Evolutionary conservation across 2,113 vertebrate species (phyloP).

Genomic region (Collichthys lucidus): DNA sequence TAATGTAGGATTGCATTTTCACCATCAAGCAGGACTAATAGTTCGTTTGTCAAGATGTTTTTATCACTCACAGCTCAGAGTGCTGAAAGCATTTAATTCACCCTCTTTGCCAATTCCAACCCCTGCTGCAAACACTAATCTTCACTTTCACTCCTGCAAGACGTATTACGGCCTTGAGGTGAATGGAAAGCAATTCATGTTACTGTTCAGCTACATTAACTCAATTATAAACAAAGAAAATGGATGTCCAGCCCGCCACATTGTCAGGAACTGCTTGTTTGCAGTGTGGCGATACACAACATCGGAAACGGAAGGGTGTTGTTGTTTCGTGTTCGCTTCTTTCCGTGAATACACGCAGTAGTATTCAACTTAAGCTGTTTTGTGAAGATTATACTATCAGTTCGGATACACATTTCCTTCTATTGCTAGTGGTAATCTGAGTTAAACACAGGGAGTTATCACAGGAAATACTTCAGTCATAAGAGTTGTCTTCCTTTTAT

Average conservation of each 20-base stretch:
- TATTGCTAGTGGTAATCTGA: constrained; percentile 1
- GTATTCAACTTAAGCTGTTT: constrained; percentile 5
- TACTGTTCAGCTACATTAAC: constrained; percentile 66
- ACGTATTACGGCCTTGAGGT: constrained; percentile 50
- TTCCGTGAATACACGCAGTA: constrained; percentile 34
- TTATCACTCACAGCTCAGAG: constrained; percentile 36
- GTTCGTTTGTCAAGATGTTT: constrained; percentile 31
- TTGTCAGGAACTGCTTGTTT: constrained; percentile 36
- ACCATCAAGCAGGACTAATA: constrained; percentile 34
- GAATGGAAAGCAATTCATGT: constrained; percentile 60
- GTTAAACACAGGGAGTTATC: constrained; percentile 15
- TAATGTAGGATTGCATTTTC: constrained; percentile 25
- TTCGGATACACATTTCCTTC: constrained; percentile 46
- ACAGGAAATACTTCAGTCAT: constrained; percentile 17
- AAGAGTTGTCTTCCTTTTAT: constrained; percentile 27
- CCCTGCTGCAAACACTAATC: constrained; percentile 43
- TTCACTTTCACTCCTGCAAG: constrained; percentile 54
- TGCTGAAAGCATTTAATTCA: constrained; percentile 44
- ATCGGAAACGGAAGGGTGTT: constrained; percentile 50
- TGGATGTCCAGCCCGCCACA: neutral
- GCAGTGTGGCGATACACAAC: constrained; percentile 19
- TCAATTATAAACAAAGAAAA: constrained; percentile 55
- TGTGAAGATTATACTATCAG: constrained; percentile 32
- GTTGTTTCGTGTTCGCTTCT: constrained; percentile 20
- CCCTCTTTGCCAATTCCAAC: constrained; percentile 44